A percentile compares a stretch with the other conserved stretches of the same genome.
Evolutionary conservation across 2,797 vertebrate genomes (phyloP).

Genomic region (Amblyraja radiata): DNA sequence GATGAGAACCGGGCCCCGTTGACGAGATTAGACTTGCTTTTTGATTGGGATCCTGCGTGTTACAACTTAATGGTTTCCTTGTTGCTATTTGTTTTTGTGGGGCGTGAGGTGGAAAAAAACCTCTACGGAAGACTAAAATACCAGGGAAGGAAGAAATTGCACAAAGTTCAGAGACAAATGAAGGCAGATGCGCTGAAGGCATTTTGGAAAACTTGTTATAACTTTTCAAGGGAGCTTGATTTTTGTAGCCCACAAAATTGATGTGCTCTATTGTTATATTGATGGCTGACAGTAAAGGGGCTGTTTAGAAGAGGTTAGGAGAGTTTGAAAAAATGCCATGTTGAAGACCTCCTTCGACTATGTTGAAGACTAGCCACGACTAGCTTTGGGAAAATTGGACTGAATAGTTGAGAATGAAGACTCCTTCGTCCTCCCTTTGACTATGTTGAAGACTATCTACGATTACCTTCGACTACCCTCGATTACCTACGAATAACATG

Average conservation of each 20-base stretch:
- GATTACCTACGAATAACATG: too few relatives aligned
- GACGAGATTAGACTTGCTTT: background rate
- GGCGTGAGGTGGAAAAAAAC: background rate
- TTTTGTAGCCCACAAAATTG: background rate
- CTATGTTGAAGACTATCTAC: too few relatives aligned
- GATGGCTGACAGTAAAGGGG: background rate
- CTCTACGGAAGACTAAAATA: background rate
- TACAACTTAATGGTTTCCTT: background rate
- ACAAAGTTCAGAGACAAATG: background rate
- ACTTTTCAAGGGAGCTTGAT: background rate
- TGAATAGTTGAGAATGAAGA: too few relatives aligned
- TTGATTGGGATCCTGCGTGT: background rate
- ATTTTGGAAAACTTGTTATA: background rate
- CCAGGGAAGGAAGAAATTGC: background rate
- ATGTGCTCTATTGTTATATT: background rate
- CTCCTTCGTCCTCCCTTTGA: too few relatives aligned
- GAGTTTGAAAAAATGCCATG: too few relatives aligned
- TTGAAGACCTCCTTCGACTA: too few relatives aligned
- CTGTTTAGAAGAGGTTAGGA: too few relatives aligned
- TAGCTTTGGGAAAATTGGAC: too few relatives aligned
- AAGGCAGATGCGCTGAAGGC: background rate
- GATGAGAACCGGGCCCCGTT: background rate
- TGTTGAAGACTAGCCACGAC: too few relatives aligned
- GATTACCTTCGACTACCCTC: too few relatives aligned
- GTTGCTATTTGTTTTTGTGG: background rate